Evolutionary conservation across 2,888 invertebrate species (phyloP).

Genomic region (Drosophila macrospina): DNA sequence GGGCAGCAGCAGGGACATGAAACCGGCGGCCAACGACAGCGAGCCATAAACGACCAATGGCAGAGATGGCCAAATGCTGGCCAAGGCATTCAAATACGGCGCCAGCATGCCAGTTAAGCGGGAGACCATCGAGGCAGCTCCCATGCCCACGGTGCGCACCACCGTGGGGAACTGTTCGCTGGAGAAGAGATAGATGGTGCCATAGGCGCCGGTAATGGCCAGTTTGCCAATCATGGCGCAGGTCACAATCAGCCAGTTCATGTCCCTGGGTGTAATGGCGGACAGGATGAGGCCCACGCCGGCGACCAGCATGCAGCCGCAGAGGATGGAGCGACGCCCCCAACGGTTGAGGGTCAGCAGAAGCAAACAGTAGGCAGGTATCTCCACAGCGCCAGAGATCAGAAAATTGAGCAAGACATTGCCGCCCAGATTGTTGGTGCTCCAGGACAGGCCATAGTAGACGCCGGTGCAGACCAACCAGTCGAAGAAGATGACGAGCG

Average conservation of each 20-base stretch:
- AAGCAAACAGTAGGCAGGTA: conserved; percentile 90
- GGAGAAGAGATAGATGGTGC: conserved; percentile 90
- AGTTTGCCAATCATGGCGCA: conserved; percentile 90
- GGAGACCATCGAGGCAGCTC: conserved; percentile 94
- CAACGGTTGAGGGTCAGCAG: conserved; percentile 89
- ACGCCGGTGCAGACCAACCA: conserved; percentile 92
- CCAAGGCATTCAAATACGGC: conserved; percentile 92
- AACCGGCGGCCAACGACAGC: conserved; percentile 89
- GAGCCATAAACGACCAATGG: conserved; percentile 91
- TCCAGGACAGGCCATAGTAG: conserved; percentile 92
- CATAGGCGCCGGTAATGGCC: conserved; percentile 90
- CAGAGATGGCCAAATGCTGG: conserved; percentile 87
- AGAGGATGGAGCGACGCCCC: conserved; percentile 89
- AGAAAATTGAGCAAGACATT: conserved; percentile 91
- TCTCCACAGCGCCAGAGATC: conserved; percentile 91
- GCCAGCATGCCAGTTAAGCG: conserved; percentile 89
- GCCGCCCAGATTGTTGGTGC: conserved; percentile 90
- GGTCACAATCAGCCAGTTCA: conserved; percentile 87
- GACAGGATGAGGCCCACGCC: conserved; percentile 88
- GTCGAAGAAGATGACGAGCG: conserved; percentile 90
- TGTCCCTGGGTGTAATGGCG: conserved; percentile 86
- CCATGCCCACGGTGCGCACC: conserved; percentile 93
- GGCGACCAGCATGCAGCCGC: conserved; percentile 89
- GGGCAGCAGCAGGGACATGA: conserved; percentile 90
- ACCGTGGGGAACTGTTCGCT: conserved; percentile 92